These are phyloP conservation scores for Hafferia zeledoni DNA, from an alignment of 2,797 vertebrate species.

Conservation along the genomic window DNA sequence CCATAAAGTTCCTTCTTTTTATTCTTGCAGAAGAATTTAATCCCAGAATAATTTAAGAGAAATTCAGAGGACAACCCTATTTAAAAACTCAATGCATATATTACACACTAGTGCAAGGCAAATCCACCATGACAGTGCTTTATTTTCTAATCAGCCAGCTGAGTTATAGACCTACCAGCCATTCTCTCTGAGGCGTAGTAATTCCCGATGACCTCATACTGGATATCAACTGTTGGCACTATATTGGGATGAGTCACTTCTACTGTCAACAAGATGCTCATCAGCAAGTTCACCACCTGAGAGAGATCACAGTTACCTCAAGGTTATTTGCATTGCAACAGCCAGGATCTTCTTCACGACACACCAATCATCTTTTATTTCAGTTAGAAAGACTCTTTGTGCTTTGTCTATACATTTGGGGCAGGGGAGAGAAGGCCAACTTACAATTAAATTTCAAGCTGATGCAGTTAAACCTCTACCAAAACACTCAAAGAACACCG, in stretches of 20 bases:
- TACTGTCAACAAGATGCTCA: conserved; percentile 96
- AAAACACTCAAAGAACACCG: not conserved
- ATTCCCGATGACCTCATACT: conserved; percentile 97
- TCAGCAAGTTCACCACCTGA: conserved; percentile 95
- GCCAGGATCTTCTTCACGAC: not conserved
- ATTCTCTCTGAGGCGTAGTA: conserved; percentile 95
- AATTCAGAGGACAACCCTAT: not conserved
- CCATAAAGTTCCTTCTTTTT: not conserved
- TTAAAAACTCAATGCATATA: not conserved
- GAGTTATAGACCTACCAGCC: conserved; percentile 83
- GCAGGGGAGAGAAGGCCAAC: fast-evolving
- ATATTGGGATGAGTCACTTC: conserved; percentile 96
- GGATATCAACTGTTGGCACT: conserved; percentile 90
- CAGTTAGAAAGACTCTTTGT: not conserved
- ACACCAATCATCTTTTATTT: not conserved
- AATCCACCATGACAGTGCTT: not conserved
- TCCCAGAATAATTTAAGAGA: not conserved
- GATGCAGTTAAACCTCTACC: not conserved
- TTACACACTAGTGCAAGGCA: not conserved
- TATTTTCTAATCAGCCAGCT: not conserved
- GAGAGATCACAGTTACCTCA: conserved; percentile 35
- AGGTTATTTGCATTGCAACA: not conserved
- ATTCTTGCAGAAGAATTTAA: not conserved
- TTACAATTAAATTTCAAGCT: not conserved
- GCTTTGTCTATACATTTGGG: not conserved